These are phyloP conservation scores for Ceratina australensis DNA, from an alignment of 1,140 invertebrate species.

Conservation along the genomic window DNA sequence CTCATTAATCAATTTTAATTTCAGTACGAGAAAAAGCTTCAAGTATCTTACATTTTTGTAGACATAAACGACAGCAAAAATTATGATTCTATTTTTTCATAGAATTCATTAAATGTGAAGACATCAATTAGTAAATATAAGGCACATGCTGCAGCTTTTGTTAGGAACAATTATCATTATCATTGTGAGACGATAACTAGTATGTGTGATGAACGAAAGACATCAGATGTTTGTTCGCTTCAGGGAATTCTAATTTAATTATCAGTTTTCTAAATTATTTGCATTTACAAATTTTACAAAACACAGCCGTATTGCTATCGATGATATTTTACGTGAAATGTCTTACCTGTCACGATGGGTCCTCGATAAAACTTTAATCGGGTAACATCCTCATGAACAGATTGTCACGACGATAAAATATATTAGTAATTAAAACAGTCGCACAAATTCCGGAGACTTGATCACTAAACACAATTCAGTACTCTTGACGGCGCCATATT, in stretches of 20 bases:
- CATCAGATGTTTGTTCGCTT: neutral
- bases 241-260: neutral
- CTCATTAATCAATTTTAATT: too few species aligned
- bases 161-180: slow-evolving; percentile 5
- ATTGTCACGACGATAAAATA: neutral
- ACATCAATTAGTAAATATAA: neutral
- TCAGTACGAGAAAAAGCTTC: too few species aligned
- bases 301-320: neutral
- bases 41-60: too few species aligned
- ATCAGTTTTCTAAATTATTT: neutral
- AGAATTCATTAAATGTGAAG: too few species aligned
- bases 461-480: slow-evolving; percentile 10
- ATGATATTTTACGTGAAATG: neutral
- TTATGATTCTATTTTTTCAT: too few species aligned
- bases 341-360: slow-evolving; percentile 17
- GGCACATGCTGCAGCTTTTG: neutral
- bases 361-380: slow-evolving; percentile 10
- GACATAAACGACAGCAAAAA: too few species aligned
- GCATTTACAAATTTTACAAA: neutral
- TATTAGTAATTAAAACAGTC: neutral
- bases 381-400: slow-evolving; percentile 27
- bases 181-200: neutral
- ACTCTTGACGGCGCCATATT: slow-evolving; percentile 32
- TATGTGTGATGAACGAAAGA: neutral
- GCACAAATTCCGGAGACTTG: neutral